Base-by-base conservation (phyloP, 2,113 vertebrate species). In the Sturnira hondurensis region DNA sequence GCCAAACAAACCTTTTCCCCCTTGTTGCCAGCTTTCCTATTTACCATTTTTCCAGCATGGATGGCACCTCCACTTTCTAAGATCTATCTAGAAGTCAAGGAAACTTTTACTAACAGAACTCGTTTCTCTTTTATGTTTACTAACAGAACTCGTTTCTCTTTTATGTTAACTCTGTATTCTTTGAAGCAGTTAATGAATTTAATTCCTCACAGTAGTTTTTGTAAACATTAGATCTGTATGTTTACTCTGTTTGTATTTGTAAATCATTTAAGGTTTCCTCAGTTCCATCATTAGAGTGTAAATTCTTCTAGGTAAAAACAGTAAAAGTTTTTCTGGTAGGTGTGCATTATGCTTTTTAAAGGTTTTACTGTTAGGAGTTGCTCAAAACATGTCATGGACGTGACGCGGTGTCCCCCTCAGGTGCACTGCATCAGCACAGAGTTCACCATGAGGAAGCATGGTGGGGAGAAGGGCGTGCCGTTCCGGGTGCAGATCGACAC, bases 391-490 rank as follows among this genome's bases (percentile, higher is more conserved):
- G 45, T n/a, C 26, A 47, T 33, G 63, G 56, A 11, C 56, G n/a
- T n/a, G 58, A 1, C 63, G 38, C 31, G 80, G 3, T 47, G 2
- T 81, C 89, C 38, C 45, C 68, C 95, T 15, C 91, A 99, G 99
- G 99, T 99, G 73, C 99, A 99, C 97, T 99, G 99, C 94, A 99
- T 99, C 93, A 99, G 99, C 98, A 99, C 99, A 13, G 99, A 99
- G 97, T 99, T 99, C 98, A 99, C 99, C 28, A 99, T 99, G 99
- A 98, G 99, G 50, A 99, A 99, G 94, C 99, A 99, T 0, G 99
- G 99, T 0, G 99, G 99, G 2, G 99, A 99, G 96, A 99, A 99
- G 91, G 99, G 99, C 0, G 99, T 99, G 2, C 99, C 99, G 0
- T 99, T 99, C 96, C 99, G 99, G 73, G 98, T 99, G 77, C 99